Base-by-base conservation (phyloP, 2,888 invertebrate genomes). In the Atethmia centrago region DNA sequence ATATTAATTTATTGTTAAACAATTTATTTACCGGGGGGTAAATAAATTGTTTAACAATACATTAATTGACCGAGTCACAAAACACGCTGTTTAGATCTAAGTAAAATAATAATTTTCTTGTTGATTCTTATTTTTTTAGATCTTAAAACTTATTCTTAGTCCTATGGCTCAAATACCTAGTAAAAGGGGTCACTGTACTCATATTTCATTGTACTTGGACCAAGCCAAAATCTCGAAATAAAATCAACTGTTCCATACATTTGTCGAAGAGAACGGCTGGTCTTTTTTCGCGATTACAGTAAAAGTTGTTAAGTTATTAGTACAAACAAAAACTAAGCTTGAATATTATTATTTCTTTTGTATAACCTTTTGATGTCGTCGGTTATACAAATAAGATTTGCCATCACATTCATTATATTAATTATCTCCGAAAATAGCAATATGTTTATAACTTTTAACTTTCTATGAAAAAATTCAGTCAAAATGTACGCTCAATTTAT, bases 1-100 rank as follows among this genome's bases (percentile, higher is more conserved):
- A 84, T 94, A 94, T 86, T 94, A 92, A 91, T 85, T 84, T 83
- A 88, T 79, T 79, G 10, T 77, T 49, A 67, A 61, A 55, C 31
- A 16, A 25, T n/a, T n/a, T n/a, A n/a, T n/a, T n/a, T n/a, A n/a
- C n/a, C n/a, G n/a, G n/a, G n/a, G n/a, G n/a, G n/a, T n/a, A n/a
- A n/a, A n/a, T n/a, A n/a, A n/a, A n/a, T n/a, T n/a, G n/a, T n/a
- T n/a, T n/a, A n/a, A n/a, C n/a, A n/a, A n/a, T n/a, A n/a, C n/a
- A n/a, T n/a, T n/a, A n/a, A n/a, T 42, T 36, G 36, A 21, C 21
- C 9, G 14, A 42, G 62, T 66, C 66, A 59, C 64, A 71, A 77
- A 55, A 53, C 31, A 42, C 8, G 2, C 31, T 63, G 25, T 47
- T 51, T 14, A 47, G 3, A 62, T 66, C 49, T 73, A 74, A 58